These are phyloP conservation scores for Rhopilema esculentum DNA, from an alignment of 30 jellyfish, hydroid and myxozoan genomes.

Conservation along the genomic window DNA sequence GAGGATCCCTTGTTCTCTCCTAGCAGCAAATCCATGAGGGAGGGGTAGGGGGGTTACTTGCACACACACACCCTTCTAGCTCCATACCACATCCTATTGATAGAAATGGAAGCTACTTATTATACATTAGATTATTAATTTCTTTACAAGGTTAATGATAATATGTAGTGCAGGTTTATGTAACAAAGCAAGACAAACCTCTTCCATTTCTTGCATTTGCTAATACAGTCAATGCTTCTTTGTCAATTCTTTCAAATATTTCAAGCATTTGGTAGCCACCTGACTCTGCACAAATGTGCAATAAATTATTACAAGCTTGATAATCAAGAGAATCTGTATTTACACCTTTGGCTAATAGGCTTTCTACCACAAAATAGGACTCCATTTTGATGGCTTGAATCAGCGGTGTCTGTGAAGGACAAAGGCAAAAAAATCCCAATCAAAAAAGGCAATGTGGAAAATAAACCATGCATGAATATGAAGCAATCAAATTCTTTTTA, in stretches of 20 bases:
- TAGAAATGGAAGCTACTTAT: no score
- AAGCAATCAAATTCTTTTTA: no score
- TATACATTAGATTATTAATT: no score
- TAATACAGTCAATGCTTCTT: neutral
- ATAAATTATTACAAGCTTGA: neutral
- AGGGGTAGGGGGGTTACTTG: no score
- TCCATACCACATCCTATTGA: no score
- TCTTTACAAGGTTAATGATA: no score
- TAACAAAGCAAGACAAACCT: neutral
- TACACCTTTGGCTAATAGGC: neutral
- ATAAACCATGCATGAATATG: no score
- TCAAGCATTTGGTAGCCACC: neutral
- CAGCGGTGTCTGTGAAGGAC: neutral
- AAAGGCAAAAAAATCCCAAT: no score
- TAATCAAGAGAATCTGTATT: neutral
- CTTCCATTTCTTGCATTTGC: neutral
- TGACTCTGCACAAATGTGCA: neutral
- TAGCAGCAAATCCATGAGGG: no score
- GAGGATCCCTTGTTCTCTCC: no score
- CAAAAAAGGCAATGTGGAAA: no score
- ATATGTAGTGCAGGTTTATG: neutral
- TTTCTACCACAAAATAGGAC: neutral
- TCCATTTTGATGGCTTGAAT: neutral
- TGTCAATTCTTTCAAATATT: neutral
- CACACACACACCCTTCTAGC: no score